These are phyloP conservation scores for Zoroaster sp. DNA, from an alignment of 53 echinoderm and acorn worm genomes.

Conservation along the genomic window DNA sequence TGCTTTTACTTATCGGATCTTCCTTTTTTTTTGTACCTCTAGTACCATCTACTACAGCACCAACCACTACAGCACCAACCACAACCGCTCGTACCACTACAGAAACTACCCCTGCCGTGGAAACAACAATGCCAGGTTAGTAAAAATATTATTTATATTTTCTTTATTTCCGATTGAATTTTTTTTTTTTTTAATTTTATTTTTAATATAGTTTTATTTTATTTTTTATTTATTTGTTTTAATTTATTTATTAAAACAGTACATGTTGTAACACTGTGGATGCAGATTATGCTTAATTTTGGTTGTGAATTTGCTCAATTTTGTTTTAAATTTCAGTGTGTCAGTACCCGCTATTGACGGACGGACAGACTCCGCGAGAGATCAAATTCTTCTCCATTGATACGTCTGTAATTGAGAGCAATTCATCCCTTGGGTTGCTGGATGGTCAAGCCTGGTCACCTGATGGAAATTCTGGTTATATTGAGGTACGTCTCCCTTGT, in stretches of 20 bases:
- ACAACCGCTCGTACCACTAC: neutral
- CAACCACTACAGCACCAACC: conserved; percentile 11
- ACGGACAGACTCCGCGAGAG: neutral
- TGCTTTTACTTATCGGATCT: neutral
- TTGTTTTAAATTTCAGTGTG: neutral
- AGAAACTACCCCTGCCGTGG: neutral
- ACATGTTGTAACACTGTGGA: neutral
- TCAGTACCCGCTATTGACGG: conserved; percentile 2
- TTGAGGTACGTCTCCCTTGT: neutral
- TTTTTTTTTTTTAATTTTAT: no score
- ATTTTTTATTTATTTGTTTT: neutral
- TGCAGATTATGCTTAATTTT: neutral
- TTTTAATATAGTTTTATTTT: no score
- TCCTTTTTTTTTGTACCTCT: neutral
- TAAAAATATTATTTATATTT: neutral
- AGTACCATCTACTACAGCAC: neutral
- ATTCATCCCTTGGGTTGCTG: neutral
- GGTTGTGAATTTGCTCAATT: neutral
- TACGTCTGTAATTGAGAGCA: neutral
- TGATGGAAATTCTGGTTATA: neutral
- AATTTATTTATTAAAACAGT: neutral
- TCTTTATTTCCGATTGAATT: neutral
- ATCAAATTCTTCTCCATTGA: neutral
- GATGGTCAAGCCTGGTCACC: neutral
- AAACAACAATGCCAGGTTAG: no score